These are phyloP conservation scores for Melanotaenia nigrans DNA, from an alignment of 2,797 vertebrate species.

Conservation along the genomic window DNA sequence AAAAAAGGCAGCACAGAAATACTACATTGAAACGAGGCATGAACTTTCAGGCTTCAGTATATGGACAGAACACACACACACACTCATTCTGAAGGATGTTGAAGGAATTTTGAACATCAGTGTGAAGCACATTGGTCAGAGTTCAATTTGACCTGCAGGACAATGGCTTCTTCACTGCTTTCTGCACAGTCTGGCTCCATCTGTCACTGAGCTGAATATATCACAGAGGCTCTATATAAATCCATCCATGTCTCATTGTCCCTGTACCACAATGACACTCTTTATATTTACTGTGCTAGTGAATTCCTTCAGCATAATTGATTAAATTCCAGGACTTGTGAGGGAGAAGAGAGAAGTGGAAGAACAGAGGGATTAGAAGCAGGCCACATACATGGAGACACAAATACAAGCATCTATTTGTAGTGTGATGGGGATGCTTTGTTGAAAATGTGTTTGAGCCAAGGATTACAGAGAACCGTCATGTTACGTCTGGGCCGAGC, in stretches of 20 bases:
- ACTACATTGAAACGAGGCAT: conserved; percentile 10
- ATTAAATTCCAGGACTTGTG: conserved; percentile 68
- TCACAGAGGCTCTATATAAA: conserved; percentile 77
- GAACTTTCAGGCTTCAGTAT: conserved; percentile 16
- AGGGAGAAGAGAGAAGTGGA: conserved; percentile 59
- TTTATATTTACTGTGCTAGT: conserved; percentile 70
- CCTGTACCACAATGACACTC: conserved; percentile 71
- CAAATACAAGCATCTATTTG: conserved; percentile 50
- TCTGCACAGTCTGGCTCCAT: conserved; percentile 47
- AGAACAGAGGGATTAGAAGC: conserved; percentile 51
- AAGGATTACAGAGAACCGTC: conserved; percentile 10
- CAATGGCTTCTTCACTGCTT: conserved; percentile 76
- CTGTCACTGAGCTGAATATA: conserved; percentile 64
- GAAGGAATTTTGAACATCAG: conserved; percentile 75
- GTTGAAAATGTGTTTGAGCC: conserved; percentile 24
- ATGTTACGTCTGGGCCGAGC: conserved; percentile 32
- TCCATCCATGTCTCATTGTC: conserved; percentile 75
- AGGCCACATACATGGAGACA: conserved; percentile 45
- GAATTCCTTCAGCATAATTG: conserved; percentile 72
- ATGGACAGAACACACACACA: conserved; percentile 9
- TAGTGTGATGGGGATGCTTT: conserved; percentile 42
- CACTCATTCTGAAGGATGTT: conserved; percentile 58
- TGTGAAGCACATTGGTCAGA: conserved; percentile 64
- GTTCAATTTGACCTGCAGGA: conserved; percentile 67
- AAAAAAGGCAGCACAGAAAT: conserved; percentile 10